phyloP scores from a whole-genome alignment of 2,797 vertebrate species.

The Xiphorhynchus erythropygius region DNA sequence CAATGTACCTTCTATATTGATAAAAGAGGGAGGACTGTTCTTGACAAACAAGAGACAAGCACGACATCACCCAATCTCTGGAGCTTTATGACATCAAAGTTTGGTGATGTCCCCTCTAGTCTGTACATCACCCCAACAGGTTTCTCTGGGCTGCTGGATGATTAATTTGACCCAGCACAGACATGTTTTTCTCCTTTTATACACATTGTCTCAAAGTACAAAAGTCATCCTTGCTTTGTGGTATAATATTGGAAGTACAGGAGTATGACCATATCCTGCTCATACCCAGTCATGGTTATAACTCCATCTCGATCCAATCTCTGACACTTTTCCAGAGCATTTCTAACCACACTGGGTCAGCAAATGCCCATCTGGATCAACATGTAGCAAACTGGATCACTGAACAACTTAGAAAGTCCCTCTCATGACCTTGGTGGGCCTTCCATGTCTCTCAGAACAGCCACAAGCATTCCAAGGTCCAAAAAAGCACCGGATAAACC shows the following conservation, averaged over 20 bases:
- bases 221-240: not conserved
- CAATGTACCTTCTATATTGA: not conserved
- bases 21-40: not conserved
- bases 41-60: not conserved
- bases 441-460: not conserved
- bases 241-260: rapidly evolving
- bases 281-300: not conserved
- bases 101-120: not conserved
- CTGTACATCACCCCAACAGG: not conserved
- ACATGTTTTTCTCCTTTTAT: not conserved
- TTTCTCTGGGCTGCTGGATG: not conserved
- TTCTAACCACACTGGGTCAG: not conserved
- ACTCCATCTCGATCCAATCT: not conserved
- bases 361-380: not conserved
- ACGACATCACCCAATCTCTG: not conserved
- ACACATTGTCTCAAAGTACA: not conserved
- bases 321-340: not conserved
- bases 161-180: not conserved
- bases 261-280: not conserved
- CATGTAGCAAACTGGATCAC: not conserved
- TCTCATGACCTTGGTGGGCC: not conserved
- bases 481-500: not conserved
- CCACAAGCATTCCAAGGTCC: not conserved
- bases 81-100: not conserved
- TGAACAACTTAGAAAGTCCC: not conserved